Conservation (phyloP, 1,140 invertebrate species). For the Branchinecta lynchi region DNA sequence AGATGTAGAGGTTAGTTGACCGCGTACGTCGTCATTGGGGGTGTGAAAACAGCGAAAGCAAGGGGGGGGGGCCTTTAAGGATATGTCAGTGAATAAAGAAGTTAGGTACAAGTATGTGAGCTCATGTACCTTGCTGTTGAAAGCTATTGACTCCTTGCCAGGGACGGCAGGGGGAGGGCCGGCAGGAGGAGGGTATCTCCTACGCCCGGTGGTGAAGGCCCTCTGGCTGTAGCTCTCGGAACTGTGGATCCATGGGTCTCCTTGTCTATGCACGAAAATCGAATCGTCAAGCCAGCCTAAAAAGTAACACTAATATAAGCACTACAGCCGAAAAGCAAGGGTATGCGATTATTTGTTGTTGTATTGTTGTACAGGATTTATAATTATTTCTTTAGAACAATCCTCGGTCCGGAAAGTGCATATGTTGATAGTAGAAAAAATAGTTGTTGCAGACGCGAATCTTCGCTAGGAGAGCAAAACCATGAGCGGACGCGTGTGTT, state of each 20-base stretch:
- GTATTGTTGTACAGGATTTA: background rate
- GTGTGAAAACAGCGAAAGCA: no score
- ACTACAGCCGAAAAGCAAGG: slow-evolving; percentile 4
- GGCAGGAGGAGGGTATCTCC: slow-evolving; percentile 40
- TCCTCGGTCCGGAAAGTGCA: no score
- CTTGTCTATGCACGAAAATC: slow-evolving; percentile 38
- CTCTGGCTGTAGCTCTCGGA: slow-evolving; percentile 49
- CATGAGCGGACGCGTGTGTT: no score
- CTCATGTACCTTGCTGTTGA: background rate
- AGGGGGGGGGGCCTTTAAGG: no score
- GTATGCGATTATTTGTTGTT: background rate
- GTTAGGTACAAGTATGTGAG: no score
- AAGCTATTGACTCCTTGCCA: slow-evolving; percentile 46
- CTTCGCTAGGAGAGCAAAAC: no score
- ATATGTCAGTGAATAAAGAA: no score
- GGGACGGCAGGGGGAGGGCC: background rate
- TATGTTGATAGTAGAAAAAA: no score
- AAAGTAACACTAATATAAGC: slow-evolving; percentile 23
- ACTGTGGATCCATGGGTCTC: slow-evolving; percentile 29
- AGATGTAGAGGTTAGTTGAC: no score
- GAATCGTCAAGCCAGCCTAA: slow-evolving; percentile 48
- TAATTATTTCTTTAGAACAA: no score
- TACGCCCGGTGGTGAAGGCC: slow-evolving; percentile 64
- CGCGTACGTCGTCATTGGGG: no score
- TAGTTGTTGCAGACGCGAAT: no score